Conservation (phyloP, 1,140 invertebrate species). For the Sminthurides bifidus region DNA sequence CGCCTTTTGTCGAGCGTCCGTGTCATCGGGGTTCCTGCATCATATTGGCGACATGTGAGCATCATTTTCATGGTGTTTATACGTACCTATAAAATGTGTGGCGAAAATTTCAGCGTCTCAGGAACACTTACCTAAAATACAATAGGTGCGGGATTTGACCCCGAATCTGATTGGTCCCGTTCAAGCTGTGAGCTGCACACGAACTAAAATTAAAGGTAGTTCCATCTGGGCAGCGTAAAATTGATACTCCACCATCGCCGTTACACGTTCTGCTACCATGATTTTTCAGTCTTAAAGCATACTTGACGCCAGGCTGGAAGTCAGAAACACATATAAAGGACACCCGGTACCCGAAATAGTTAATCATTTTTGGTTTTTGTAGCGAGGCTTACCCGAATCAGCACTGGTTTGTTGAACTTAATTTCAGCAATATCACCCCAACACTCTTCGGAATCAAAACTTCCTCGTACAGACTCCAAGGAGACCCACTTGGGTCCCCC, state of each 20-base stretch:
- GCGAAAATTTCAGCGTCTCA: not conserved
- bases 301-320: constrained; percentile 68
- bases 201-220: constrained; percentile 82
- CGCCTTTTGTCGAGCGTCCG: constrained; percentile 51
- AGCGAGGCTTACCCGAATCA: constrained; percentile 55
- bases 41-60: not conserved
- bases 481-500: constrained; percentile 49
- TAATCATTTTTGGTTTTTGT: not conserved
- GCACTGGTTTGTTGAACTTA: constrained; percentile 77
- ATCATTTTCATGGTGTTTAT: not conserved
- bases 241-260: constrained; percentile 75
- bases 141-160: constrained; percentile 91
- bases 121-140: constrained; percentile 50
- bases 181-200: constrained; percentile 83
- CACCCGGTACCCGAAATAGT: too few relatives aligned
- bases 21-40: constrained; percentile 49
- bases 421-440: constrained; percentile 68
- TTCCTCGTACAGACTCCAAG: constrained; percentile 56
- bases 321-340: constrained; percentile 25
- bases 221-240: constrained; percentile 81
- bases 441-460: constrained; percentile 63
- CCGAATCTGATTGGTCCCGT: constrained; percentile 82
- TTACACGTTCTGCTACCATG: constrained; percentile 84
- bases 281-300: constrained; percentile 77
- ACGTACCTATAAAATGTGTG: not conserved